Percentiles rank a stretch among this genome's conserved stretches.
These are phyloP conservation scores for Scleropages formosus DNA, from an alignment of 2,797 vertebrate genomes.

Conservation along the genomic window DNA sequence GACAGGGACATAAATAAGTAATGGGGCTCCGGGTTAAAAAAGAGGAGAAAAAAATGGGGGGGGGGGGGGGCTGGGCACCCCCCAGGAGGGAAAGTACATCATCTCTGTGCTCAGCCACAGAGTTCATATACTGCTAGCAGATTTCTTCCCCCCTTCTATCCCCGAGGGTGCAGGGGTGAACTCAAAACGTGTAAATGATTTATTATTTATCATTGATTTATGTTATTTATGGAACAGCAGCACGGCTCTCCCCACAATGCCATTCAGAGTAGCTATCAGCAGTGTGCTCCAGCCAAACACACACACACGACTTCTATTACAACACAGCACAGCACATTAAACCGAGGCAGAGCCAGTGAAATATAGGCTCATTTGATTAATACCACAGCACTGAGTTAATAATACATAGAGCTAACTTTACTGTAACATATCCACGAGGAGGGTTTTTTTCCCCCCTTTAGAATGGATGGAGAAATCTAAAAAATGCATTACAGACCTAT, in stretches of 20 bases:
- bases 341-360: neutral
- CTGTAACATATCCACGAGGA: conserved; percentile 19
- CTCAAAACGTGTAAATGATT: conserved; percentile 67
- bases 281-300: conserved; percentile 20
- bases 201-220: conserved; percentile 74
- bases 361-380: conserved; percentile 37
- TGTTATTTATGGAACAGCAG: conserved; percentile 69
- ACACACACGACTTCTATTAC: conserved; percentile 33
- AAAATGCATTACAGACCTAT: conserved; percentile 9
- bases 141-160: conserved; percentile 45
- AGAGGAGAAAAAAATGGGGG: conserved; percentile 29
- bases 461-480: neutral
- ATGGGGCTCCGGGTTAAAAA: conserved; percentile 42
- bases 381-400: conserved; percentile 28
- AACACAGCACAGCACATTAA: conserved; percentile 30
- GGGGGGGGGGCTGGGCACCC: conserved; percentile 5
- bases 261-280: neutral
- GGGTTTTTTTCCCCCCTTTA: neutral
- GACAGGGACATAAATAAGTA: conserved; percentile 70
- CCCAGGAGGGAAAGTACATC: conserved; percentile 33
- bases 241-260: conserved; percentile 1
- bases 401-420: conserved; percentile 35
- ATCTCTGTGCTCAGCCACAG: conserved; percentile 38
- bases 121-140: conserved; percentile 39
- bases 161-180: conserved; percentile 51